Evolutionary conservation across 2,888 invertebrate species (phyloP).

Genomic region (Eupithecia centaureata): DNA sequence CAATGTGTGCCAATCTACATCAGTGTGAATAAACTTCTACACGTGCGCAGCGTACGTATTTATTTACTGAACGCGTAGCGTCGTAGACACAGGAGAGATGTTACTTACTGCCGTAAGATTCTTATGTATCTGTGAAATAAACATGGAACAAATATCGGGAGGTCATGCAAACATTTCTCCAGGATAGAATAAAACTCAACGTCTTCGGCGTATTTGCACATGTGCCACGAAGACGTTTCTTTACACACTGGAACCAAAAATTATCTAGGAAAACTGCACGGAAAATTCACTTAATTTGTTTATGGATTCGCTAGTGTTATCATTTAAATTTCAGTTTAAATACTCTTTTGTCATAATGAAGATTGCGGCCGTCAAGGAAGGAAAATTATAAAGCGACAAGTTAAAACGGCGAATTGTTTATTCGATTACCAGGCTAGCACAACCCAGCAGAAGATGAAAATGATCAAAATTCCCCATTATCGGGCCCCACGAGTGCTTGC

Average conservation of each 20-base stretch:
- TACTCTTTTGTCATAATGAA: too few relatives aligned
- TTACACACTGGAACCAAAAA: too few relatives aligned
- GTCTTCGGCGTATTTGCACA: not conserved
- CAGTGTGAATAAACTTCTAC: not conserved
- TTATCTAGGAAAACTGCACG: too few relatives aligned
- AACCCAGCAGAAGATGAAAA: conserved; percentile 1
- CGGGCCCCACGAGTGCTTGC: conserved; percentile 47
- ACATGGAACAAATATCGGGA: not conserved
- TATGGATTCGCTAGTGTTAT: too few relatives aligned
- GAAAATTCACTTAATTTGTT: too few relatives aligned
- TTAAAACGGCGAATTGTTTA: not conserved
- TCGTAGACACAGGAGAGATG: not conserved
- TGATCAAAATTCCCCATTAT: conserved; percentile 10
- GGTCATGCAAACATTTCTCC: not conserved
- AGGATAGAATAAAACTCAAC: not conserved
- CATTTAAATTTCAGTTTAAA: too few relatives aligned
- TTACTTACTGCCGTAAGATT: not conserved
- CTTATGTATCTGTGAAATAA: not conserved
- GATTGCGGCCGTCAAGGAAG: too few relatives aligned
- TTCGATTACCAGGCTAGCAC: conserved; percentile 3
- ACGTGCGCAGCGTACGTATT: too few relatives aligned
- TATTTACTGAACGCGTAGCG: too few relatives aligned
- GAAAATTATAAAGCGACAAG: too few relatives aligned
- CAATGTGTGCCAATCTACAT: not conserved
- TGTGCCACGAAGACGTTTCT: too few relatives aligned